Conservation (phyloP, 2,113 vertebrate genomes). For the Stigmatopora argus region DNA sequence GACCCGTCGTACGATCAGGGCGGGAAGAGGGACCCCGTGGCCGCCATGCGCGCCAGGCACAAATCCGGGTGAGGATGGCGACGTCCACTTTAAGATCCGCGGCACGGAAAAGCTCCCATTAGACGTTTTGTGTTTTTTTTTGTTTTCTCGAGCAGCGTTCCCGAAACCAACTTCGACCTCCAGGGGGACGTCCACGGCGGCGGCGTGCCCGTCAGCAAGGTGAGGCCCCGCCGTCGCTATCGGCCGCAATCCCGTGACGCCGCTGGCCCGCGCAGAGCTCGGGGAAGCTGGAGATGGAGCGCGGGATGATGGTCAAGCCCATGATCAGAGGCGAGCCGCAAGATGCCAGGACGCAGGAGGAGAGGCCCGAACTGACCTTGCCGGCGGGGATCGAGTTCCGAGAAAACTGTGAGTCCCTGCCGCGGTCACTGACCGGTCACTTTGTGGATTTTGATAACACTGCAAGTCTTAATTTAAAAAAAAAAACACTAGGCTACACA, state of each 20-base stretch:
- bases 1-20: slow-evolving; percentile 93
- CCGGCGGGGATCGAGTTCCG: slow-evolving; percentile 95
- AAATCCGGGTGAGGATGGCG: slow-evolving; percentile 79
- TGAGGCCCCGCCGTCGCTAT: too few relatives aligned
- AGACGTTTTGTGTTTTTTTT: slow-evolving; percentile 20
- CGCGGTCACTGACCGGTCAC: too few relatives aligned
- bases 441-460: too few relatives aligned
- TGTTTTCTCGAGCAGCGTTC: slow-evolving; percentile 71
- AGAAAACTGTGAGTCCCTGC: slow-evolving; percentile 86
- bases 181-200: slow-evolving; percentile 88
- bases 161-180: slow-evolving; percentile 91
- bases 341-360: slow-evolving; percentile 85
- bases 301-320: slow-evolving; percentile 89
- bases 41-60: slow-evolving; percentile 77
- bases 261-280: slow-evolving; percentile 72
- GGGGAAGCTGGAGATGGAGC: slow-evolving; percentile 84
- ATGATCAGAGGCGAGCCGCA: slow-evolving; percentile 84
- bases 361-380: slow-evolving; percentile 76
- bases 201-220: slow-evolving; percentile 86
- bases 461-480: too few relatives aligned
- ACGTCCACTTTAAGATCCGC: slow-evolving; percentile 6
- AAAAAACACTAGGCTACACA: too few relatives aligned
- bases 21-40: slow-evolving; percentile 77
- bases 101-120: too few relatives aligned
- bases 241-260: not conserved